A percentile compares a stretch with the other conserved stretches of the same genome.
Conservation (phyloP, 2,888 invertebrate species). For the Creontiades dilutus region DNA sequence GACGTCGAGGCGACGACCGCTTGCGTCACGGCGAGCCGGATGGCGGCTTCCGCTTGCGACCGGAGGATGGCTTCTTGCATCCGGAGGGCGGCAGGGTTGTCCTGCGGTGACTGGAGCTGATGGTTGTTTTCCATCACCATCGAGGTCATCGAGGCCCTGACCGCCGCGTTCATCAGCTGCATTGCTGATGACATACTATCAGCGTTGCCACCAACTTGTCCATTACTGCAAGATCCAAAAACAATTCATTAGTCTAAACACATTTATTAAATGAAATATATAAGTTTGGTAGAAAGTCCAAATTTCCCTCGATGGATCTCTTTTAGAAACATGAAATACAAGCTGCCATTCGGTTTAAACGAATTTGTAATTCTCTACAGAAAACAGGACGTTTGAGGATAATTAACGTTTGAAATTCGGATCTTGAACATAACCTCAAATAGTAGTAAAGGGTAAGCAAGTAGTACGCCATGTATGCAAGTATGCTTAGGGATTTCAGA, state of each 20-base stretch:
- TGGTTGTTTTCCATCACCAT: conserved; percentile 76
- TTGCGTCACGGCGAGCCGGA: conserved; percentile 88
- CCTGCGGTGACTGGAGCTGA: conserved; percentile 77
- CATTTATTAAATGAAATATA: neutral
- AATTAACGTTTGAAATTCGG: no score
- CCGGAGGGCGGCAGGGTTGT: conserved; percentile 78
- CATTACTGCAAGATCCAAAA: conserved; percentile 75
- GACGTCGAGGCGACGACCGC: conserved; percentile 81
- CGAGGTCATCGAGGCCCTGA: conserved; percentile 82
- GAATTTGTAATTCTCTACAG: no score
- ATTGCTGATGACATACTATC: conserved; percentile 78
- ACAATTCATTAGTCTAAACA: neutral
- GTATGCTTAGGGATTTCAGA: no score
- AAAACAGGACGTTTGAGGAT: no score
- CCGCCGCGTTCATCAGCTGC: conserved; percentile 79
- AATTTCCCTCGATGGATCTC: no score
- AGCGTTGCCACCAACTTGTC: conserved; percentile 76
- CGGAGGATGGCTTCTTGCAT: conserved; percentile 87
- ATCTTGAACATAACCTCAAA: no score
- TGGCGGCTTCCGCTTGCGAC: conserved; percentile 91
- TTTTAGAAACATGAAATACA: no score
- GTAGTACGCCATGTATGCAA: no score
- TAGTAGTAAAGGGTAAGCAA: no score
- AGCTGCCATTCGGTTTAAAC: no score
- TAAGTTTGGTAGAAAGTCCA: neutral